These are phyloP conservation scores for Ochropacha duplaris DNA, from an alignment of 2,888 invertebrate species.

Conservation along the genomic window DNA sequence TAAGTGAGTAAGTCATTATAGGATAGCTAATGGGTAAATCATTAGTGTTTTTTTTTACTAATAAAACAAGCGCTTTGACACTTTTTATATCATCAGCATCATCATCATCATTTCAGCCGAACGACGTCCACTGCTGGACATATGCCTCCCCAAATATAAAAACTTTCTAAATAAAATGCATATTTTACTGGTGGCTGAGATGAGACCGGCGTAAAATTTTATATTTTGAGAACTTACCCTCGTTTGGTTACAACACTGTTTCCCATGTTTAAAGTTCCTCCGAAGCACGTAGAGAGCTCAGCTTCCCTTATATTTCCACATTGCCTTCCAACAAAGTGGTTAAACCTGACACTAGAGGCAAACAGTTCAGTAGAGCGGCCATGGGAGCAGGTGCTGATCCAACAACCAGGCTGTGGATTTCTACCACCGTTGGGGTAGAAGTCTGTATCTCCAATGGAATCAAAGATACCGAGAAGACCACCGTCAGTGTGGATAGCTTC, in stretches of 20 bases:
- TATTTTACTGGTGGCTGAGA: no score
- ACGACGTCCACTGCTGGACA: no score
- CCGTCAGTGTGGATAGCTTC: constrained; percentile 54
- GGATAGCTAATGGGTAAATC: no score
- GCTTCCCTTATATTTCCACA: constrained; percentile 36
- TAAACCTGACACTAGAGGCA: constrained; percentile 29
- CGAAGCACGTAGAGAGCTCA: constrained; percentile 25
- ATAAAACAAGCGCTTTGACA: no score
- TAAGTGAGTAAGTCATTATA: no score
- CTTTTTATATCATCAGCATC: no score
- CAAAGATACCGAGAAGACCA: constrained; percentile 41
- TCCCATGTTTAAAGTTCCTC: constrained; percentile 34
- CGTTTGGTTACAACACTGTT: constrained; percentile 32
- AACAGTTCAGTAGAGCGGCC: constrained; percentile 16
- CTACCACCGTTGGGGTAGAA: constrained; percentile 51
- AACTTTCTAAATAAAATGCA: no score
- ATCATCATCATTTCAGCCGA: no score
- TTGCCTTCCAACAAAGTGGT: constrained; percentile 32
- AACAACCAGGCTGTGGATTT: constrained; percentile 34
- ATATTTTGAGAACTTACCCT: constrained; percentile 32
- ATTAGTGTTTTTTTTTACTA: no score
- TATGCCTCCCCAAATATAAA: no score
- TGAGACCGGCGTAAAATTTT: no score
- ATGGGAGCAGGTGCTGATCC: constrained; percentile 17
- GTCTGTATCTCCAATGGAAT: constrained; percentile 39